A percentile compares a stretch with the other conserved stretches of the same genome.
phyloP scores from a whole-genome alignment of 2,888 invertebrate genomes.

The Ashinkailepas kermadecensis region DNA sequence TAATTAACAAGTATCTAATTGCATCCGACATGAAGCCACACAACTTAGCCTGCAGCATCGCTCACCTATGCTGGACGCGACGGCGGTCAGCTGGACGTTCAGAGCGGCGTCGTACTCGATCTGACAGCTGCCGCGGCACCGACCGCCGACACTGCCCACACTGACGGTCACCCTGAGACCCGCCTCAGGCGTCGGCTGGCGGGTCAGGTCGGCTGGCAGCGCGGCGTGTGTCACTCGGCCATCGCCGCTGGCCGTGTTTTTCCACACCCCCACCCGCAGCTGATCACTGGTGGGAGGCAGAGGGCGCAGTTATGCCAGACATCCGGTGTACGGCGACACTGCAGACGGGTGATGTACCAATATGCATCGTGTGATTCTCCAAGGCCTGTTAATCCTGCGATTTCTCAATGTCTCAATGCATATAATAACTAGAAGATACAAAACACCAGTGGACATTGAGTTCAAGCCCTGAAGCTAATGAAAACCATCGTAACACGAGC shows the following conservation, averaged over 20 bases:
- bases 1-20: too few relatives aligned
- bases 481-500: too few relatives aligned
- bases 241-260: neutral
- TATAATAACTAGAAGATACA: too few relatives aligned
- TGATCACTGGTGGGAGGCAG: neutral
- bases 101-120: conserved; percentile 24
- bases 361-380: too few relatives aligned
- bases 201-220: neutral
- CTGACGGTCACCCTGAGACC: conserved; percentile 20
- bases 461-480: too few relatives aligned
- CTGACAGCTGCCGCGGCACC: neutral
- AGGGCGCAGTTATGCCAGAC: neutral
- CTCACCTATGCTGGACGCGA: neutral
- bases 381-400: too few relatives aligned
- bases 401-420: too few relatives aligned
- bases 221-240: neutral
- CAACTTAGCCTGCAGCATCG: too few relatives aligned
- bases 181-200: neutral
- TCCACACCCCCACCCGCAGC: neutral
- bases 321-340: neutral
- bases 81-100: conserved; percentile 6
- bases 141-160: neutral
- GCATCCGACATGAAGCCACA: too few relatives aligned
- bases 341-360: too few relatives aligned
- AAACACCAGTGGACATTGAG: too few relatives aligned